These are phyloP conservation scores for Triplophysa siluroides DNA, from an alignment of 2,113 vertebrate genomes.

Conservation along the genomic window DNA sequence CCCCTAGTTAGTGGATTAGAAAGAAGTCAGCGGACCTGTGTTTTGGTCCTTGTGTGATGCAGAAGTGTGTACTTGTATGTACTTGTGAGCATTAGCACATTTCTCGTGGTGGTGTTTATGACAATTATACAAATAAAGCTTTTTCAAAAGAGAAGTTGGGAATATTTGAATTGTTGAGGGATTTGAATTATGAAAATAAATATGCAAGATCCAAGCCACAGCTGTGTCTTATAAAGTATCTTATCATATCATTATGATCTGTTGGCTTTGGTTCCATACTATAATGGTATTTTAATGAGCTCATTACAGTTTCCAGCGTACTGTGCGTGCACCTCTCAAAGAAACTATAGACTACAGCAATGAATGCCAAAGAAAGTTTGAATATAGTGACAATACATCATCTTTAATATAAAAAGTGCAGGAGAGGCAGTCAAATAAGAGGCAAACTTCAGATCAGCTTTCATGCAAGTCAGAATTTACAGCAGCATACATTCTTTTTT, in stretches of 20 bases:
- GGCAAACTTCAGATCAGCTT: not conserved
- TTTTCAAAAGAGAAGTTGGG: no score
- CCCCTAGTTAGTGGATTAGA: constrained; percentile 62
- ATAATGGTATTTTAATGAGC: not conserved
- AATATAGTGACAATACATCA: not conserved
- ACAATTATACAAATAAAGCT: no score
- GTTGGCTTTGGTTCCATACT: not conserved
- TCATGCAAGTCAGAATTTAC: not conserved
- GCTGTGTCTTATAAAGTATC: not conserved
- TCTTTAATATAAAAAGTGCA: not conserved
- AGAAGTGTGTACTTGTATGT: not conserved
- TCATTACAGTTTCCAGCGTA: not conserved
- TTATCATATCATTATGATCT: not conserved
- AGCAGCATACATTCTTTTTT: not conserved
- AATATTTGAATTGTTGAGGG: no score
- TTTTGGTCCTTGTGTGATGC: constrained; percentile 11
- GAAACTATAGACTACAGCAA: not conserved
- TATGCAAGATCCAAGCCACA: not conserved
- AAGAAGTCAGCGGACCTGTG: constrained; percentile 42
- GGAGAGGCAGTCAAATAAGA: not conserved
- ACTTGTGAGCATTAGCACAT: no score
- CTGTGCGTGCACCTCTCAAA: not conserved
- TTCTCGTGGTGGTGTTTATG: no score
- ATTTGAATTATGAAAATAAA: not conserved
- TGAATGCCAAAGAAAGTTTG: not conserved